Conservation (phyloP, 2,113 vertebrate species). For the Microcebus tavaratra region DNA sequence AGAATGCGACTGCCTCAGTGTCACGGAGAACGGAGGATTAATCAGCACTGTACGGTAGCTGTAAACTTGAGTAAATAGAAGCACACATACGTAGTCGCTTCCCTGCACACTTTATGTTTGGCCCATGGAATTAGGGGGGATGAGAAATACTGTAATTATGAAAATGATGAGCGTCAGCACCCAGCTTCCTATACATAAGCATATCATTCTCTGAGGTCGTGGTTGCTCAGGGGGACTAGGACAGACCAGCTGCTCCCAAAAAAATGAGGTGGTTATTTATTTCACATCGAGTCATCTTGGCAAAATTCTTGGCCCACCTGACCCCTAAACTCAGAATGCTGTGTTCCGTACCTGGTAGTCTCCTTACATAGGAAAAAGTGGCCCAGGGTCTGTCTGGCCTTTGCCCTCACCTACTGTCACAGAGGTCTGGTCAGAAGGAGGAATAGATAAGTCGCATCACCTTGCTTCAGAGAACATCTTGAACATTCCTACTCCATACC, state of each 20-base stretch:
- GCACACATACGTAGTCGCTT: slow-evolving; percentile 65
- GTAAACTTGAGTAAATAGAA: slow-evolving; percentile 68
- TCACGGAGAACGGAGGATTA: slow-evolving; percentile 72
- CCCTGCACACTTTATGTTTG: neutral
- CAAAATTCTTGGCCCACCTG: neutral
- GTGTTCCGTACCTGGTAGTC: neutral
- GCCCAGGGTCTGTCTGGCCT: neutral
- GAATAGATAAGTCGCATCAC: neutral
- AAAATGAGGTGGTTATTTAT: neutral
- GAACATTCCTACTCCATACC: neutral
- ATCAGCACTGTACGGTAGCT: slow-evolving; percentile 68
- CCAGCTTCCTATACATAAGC: neutral
- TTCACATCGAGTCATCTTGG: neutral
- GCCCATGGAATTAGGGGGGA: slow-evolving; percentile 68
- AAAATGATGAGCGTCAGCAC: slow-evolving; percentile 34
- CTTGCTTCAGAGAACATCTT: neutral
- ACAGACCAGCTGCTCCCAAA: neutral
- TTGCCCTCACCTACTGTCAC: rapidly evolving
- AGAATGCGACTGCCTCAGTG: slow-evolving; percentile 73
- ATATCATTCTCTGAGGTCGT: neutral
- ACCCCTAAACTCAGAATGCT: neutral
- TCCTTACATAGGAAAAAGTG: neutral
- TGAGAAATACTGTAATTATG: slow-evolving; percentile 70
- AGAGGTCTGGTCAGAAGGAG: neutral
- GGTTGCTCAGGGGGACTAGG: neutral